These are phyloP conservation scores for Tokudaia muenninki DNA, from an alignment of 2,797 vertebrate genomes.

Conservation along the genomic window DNA sequence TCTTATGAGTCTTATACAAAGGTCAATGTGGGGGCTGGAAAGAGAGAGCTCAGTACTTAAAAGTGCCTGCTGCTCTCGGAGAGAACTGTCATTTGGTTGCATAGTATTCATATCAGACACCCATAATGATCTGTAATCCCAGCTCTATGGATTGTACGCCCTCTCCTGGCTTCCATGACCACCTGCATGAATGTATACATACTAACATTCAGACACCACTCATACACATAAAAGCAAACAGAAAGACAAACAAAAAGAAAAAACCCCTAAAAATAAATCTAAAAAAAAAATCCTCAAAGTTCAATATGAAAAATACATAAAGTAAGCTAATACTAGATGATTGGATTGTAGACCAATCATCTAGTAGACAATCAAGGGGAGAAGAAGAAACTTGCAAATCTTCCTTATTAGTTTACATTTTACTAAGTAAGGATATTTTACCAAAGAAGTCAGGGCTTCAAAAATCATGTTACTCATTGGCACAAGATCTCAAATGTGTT, in stretches of 20 bases:
- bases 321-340: background rate
- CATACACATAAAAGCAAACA: background rate
- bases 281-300: background rate
- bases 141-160: background rate
- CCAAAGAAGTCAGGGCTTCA: background rate
- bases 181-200: background rate
- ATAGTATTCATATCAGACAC: background rate
- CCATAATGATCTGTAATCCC: background rate
- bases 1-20: conserved; percentile 11
- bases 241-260: too few relatives aligned
- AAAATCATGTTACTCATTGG: background rate
- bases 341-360: background rate
- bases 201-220: background rate
- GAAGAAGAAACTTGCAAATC: background rate
- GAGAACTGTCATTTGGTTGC: background rate
- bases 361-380: too few relatives aligned
- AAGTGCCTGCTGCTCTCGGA: background rate
- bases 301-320: background rate
- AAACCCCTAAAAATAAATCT: background rate
- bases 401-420: background rate
- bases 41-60: background rate
- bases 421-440: background rate
- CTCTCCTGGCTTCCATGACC: background rate
- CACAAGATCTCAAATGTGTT: background rate
- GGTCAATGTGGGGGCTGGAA: too few relatives aligned